A percentile compares a stretch with the other conserved stretches of the same genome.
These are phyloP conservation scores for Saturnia pavonia DNA, from an alignment of 2,888 invertebrate species.

Conservation along the genomic window DNA sequence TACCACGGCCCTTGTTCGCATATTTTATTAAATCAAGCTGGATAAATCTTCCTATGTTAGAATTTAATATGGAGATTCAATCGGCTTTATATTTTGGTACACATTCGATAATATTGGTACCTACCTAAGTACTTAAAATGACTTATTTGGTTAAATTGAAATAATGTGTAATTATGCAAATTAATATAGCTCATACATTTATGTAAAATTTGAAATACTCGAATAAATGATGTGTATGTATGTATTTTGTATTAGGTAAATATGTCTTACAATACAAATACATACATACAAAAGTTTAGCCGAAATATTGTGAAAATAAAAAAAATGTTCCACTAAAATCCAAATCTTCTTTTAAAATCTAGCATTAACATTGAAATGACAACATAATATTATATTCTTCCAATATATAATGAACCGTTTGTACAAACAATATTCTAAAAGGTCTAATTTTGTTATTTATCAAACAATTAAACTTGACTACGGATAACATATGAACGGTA, in stretches of 20 bases:
- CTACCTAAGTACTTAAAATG: background rate
- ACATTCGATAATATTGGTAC: background rate
- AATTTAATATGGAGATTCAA: background rate
- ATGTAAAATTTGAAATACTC: background rate
- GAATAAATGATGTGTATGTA: too few species aligned
- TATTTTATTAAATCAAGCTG: background rate
- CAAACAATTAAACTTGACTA: conserved; percentile 3
- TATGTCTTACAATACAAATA: background rate
- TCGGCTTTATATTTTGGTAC: background rate
- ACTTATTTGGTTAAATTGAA: background rate
- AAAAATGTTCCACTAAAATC: background rate
- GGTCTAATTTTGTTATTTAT: conserved; percentile 16
- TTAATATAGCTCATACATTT: background rate
- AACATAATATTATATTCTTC: background rate
- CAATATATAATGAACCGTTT: background rate
- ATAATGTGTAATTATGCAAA: background rate
- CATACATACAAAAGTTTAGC: background rate
- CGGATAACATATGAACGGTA: background rate
- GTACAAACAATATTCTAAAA: conserved; percentile 2
- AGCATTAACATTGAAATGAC: background rate
- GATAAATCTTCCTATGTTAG: background rate
- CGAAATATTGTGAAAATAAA: background rate
- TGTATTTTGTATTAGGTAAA: too few species aligned
- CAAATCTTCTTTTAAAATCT: background rate
- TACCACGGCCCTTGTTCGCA: background rate